Evolutionary conservation across 2,888 invertebrate species (phyloP).

Genomic region (Lochmaea crataegi): DNA sequence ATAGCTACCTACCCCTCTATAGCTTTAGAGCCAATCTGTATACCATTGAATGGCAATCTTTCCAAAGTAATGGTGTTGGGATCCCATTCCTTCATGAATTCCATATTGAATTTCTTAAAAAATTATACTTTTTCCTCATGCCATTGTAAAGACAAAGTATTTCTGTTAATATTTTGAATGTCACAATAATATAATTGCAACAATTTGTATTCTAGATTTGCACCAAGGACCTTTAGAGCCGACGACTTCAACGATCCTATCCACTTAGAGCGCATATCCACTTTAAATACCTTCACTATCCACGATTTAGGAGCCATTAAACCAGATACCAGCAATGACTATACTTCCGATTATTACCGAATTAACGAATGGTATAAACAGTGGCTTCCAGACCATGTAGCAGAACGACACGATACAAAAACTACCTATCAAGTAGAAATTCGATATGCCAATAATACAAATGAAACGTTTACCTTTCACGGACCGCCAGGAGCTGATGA

Average conservation of each 20-base stretch:
- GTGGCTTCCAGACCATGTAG: conserved; percentile 91
- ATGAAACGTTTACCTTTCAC: conserved; percentile 96
- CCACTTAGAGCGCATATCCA: conserved; percentile 93
- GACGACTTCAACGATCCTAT: conserved; percentile 98
- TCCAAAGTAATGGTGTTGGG: no score
- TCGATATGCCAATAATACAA: conserved; percentile 92
- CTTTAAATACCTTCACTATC: conserved; percentile 90
- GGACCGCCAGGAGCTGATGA: conserved; percentile 94
- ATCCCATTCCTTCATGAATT: no score
- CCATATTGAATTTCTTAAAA: no score
- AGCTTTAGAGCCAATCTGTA: no score
- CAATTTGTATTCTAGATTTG: conserved; percentile 70
- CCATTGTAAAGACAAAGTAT: no score
- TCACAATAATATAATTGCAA: neutral
- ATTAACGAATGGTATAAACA: conserved; percentile 94
- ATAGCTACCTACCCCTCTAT: no score
- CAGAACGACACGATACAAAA: conserved; percentile 87
- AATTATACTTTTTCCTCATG: no score
- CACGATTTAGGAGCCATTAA: conserved; percentile 86
- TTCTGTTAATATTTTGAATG: neutral
- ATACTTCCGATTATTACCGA: conserved; percentile 89
- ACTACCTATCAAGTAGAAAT: conserved; percentile 90
- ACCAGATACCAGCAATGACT: conserved; percentile 85
- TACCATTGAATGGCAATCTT: no score
- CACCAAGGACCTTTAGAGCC: conserved; percentile 89